Evolutionary conservation across 2,797 vertebrate species (phyloP), one percentile per base, ranked within the genome.

Genomic region (Anolis apletophallus): DNA sequence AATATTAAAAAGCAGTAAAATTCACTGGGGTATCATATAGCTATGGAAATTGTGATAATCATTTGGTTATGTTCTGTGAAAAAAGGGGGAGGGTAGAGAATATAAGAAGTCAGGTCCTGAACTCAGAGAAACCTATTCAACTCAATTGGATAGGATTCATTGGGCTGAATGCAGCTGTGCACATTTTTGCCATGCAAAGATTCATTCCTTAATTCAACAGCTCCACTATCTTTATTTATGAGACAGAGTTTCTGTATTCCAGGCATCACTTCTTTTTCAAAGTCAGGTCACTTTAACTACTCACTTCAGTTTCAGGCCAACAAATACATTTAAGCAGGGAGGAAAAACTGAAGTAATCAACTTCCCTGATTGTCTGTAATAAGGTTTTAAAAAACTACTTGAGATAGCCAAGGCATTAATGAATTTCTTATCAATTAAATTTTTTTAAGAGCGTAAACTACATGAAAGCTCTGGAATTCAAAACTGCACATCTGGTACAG

Each of bases 81-180:
- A 90, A 86, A 85, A 87, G 40, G 69, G 82, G 83, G 0, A 0
- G 84, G 83, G 0, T 0, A 40, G 88, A 85, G 9, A 36, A 23
- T 72, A 50, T 14, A 90, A 93, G 91, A 86, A 89, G 85, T 83
- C 89, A 89, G 91, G 90, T 90, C 86, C 88, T 91, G 87, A 81
- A 89, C 87, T 85, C 72, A 86, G 87, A 64, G 61, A 93, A 93
- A 93, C 89, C 91, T 86, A 87, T 87, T 86, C 89, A 87, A 85
- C 84, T 91, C 59, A 81, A 71, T 13, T 90, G 84, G 59, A 26
- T 16, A 8, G 21, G 9, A 16, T 50, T 54, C 36, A 64, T 17
- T 50, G 59, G 19, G 69, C 82, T 89, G 81, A 85, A 78, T 72
- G 84, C 87, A 88, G 84, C 71, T 87, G 85, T 91, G 80, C 80